Base-by-base conservation (phyloP, 1,140 invertebrate species). In the Megalopta genalis region DNA sequence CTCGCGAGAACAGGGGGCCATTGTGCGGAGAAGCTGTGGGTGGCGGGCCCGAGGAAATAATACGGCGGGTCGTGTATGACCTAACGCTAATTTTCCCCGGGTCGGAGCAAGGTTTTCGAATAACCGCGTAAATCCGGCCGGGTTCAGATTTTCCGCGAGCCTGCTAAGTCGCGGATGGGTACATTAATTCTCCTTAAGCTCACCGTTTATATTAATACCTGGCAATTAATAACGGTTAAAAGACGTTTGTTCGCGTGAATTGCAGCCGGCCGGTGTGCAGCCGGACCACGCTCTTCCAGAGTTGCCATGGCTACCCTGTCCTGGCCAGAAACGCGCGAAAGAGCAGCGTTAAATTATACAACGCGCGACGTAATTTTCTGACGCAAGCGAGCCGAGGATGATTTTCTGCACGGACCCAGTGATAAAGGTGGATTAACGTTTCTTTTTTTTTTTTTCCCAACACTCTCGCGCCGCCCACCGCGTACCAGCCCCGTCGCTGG, bases 221-320 rank as follows among this genome's bases (percentile, higher is more conserved):
- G 66, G 79, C 89, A 88, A 91, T 91, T 91, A 90, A 90, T 91
- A 90, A 88, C 82, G 87, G 87, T 89, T 90, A 89, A 90, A 87
- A 83, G 83, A 86, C 80, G 82, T 82, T 87, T 81, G 82, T 84
- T 79, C 81, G 77, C 76, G 76, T 60, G 83, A 78, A 86, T 86
- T 46, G 42, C 80, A 77, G 21, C n/a, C n/a, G n/a, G n/a, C n/a
- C n/a, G n/a, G n/a, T n/a, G n/a, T 42, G 39, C 80, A 77, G 21
- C 77, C 65, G 68, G 54, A 49, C 25, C 54, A 46, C n/a, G 54
- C 27, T 75, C 49, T 64, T 16, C 52, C 59, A 6, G 12, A 12
- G 62, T 25, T 69, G 46, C 52, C 42, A 59, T 71, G 67, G 70
- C 4, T 60, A 67, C 77, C 7, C 49, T 23, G 4, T 18, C 37